Percentiles rank a stretch among this genome's conserved stretches.
Evolutionary conservation across 2,888 invertebrate genomes (phyloP).

Genomic region (Dasysyrphus albostriatus): DNA sequence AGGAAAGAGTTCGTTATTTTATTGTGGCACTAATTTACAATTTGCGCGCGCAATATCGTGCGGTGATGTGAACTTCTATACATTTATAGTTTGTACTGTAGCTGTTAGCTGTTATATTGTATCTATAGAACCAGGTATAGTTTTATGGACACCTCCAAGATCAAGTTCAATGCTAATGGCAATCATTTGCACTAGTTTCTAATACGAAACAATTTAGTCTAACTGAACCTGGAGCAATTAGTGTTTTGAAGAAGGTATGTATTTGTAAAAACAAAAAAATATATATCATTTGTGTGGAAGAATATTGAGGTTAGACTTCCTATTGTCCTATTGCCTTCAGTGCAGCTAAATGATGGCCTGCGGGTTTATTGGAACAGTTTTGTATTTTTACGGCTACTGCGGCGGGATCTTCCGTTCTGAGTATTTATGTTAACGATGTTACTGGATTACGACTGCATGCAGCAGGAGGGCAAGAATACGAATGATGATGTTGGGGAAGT

Average conservation of each 20-base stretch:
- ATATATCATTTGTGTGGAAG: background rate
- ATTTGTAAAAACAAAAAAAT: no score
- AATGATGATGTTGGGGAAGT: background rate
- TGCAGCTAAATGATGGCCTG: slow-evolving; percentile 41
- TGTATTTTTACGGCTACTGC: slow-evolving; percentile 5
- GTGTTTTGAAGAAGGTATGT: slow-evolving; percentile 4
- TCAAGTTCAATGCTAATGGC: slow-evolving; percentile 73
- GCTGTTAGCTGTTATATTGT: no score
- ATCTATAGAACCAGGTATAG: slow-evolving; percentile 22
- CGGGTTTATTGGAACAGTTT: slow-evolving; percentile 12
- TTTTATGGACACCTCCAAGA: slow-evolving; percentile 59
- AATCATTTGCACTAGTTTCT: slow-evolving; percentile 68
- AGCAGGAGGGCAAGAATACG: background rate
- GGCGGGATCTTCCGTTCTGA: slow-evolving; percentile 8
- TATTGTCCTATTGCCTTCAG: slow-evolving; percentile 58
- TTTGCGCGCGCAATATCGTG: slow-evolving; percentile 60
- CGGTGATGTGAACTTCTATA: slow-evolving; percentile 69
- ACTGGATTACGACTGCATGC: background rate
- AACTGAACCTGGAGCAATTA: slow-evolving; percentile 62
- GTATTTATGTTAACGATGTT: slow-evolving; percentile 53
- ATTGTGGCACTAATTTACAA: slow-evolving; percentile 56
- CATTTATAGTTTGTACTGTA: background rate
- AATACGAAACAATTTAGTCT: slow-evolving; percentile 39
- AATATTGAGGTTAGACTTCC: slow-evolving; percentile 64
- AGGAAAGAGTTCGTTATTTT: slow-evolving; percentile 52